Base-by-base conservation (phyloP, 2,113 vertebrate species). In the Gambusia affinis region DNA sequence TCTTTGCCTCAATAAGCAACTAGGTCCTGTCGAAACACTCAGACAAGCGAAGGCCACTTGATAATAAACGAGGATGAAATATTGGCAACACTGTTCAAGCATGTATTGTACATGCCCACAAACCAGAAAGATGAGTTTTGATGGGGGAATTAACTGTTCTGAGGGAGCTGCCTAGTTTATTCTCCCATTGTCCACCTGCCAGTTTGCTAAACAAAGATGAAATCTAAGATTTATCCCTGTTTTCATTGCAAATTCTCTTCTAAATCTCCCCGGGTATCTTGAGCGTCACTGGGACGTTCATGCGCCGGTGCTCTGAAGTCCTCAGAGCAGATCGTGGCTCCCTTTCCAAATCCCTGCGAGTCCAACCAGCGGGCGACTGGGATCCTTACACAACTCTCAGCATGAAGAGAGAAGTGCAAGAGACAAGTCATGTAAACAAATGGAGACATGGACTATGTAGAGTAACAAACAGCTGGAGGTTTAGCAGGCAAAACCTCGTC, bases 91-190 rank as follows among this genome's bases (percentile, higher is more conserved):
- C 72, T 64, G 65, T 85, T 67, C 87, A 85, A 85, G 84, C 64
- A 15, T 74, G 80, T 42, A 79, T 91, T 94, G 85, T 92, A 80
- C 71, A 63, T 65, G 79, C 75, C 86, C 80, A 83, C 70, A 76
- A 75, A 80, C 71, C 85, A 63, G 72, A 67, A 92, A 84, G 73
- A 80, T 37, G 15, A 76, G 70, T n/a, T 89, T 87, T 87, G 89
- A 87, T 82, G 72, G 72, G 79, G 79, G 87, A 68, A 82, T 91
- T 86, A 80, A 83, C 72, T 89, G 85, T 88, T 92, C 87, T 85
- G 85, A 85, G 73, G 47, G 4, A 1, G 57, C 70, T 28, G 15
- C 70, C 44, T 33, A 64, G 83, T 83, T 85, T 76, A 76, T 75
- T 85, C 73, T 73, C 57, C 73, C 62, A 79, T 75, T 54, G 83